Percentiles rank a stretch among this genome's conserved stretches.
These are phyloP conservation scores for Cactoblastis cactorum DNA, from an alignment of 2,888 invertebrate genomes.

Conservation along the genomic window DNA sequence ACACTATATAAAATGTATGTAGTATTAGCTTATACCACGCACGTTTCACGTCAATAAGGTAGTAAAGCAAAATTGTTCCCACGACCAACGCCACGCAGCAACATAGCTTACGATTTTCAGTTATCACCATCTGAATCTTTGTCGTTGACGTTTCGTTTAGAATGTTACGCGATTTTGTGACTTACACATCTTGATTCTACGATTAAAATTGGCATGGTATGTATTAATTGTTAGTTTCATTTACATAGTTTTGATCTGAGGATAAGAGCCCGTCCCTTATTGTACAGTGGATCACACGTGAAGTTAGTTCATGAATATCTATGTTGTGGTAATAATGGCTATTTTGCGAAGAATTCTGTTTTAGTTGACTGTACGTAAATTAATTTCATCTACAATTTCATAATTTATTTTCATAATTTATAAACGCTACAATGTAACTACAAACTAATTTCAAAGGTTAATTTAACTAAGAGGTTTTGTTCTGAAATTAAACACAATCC, in stretches of 20 bases:
- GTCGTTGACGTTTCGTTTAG: constrained; percentile 15
- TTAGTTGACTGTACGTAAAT: not conserved
- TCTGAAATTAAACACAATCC: too few species aligned
- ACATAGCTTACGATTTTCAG: constrained; percentile 53
- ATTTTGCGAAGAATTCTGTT: too few species aligned
- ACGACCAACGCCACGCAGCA: constrained; percentile 43
- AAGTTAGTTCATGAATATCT: too few species aligned
- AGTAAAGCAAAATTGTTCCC: constrained; percentile 44
- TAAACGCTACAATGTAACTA: too few species aligned
- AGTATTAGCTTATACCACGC: constrained; percentile 63
- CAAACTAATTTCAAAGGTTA: too few species aligned
- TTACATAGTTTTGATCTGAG: not conserved
- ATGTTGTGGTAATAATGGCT: too few species aligned
- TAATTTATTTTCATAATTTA: too few species aligned
- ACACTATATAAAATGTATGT: constrained; percentile 60
- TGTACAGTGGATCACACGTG: too few species aligned
- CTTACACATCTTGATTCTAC: constrained; percentile 13
- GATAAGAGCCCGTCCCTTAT: not conserved
- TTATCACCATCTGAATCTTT: constrained; percentile 65
- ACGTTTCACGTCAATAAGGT: constrained; percentile 57
- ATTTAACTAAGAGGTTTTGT: too few species aligned
- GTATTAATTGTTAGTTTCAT: not conserved
- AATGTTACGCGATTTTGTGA: constrained; percentile 15
- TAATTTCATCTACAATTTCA: not conserved
- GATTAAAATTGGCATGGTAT: not conserved